Conservation (phyloP, 2,888 invertebrate species). For the Ypsolopha sequella region DNA sequence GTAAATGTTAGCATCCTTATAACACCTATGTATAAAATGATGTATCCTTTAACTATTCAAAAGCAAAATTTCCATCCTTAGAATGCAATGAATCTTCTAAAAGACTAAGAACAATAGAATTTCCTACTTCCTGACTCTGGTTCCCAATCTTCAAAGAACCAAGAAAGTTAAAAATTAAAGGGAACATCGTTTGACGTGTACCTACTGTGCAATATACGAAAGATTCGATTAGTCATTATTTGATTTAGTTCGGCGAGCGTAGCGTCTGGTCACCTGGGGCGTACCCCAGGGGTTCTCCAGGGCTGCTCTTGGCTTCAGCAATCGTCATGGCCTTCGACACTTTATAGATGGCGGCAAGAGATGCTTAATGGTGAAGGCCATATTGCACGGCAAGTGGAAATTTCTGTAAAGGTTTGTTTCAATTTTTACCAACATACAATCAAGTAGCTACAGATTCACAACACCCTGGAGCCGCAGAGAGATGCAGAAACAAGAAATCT, state of each 20-base stretch:
- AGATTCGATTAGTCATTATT: slow-evolving; percentile 71
- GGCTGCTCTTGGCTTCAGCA: slow-evolving; percentile 27
- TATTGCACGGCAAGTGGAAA: not conserved
- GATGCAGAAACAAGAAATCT: no score
- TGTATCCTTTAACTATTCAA: no score
- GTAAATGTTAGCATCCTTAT: no score
- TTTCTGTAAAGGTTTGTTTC: no score
- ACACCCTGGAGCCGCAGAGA: no score
- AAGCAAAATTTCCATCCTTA: not conserved
- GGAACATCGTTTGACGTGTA: slow-evolving; percentile 68
- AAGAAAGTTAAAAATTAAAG: slow-evolving; percentile 51
- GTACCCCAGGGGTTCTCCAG: slow-evolving; percentile 56
- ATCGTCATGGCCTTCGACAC: slow-evolving; percentile 62
- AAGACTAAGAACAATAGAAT: not conserved
- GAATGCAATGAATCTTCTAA: not conserved
- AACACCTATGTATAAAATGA: no score
- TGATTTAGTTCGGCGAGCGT: slow-evolving; percentile 66
- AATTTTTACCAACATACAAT: no score
- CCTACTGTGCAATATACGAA: slow-evolving; percentile 70
- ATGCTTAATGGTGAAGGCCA: slow-evolving; percentile 28
- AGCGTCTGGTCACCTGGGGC: slow-evolving; percentile 43
- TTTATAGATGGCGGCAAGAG: slow-evolving; percentile 46
- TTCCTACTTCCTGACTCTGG: not conserved
- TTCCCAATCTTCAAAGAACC: not conserved
- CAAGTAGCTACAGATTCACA: no score